Base-by-base conservation (phyloP, 2,113 vertebrate species). In the Sylvietta virens region DNA sequence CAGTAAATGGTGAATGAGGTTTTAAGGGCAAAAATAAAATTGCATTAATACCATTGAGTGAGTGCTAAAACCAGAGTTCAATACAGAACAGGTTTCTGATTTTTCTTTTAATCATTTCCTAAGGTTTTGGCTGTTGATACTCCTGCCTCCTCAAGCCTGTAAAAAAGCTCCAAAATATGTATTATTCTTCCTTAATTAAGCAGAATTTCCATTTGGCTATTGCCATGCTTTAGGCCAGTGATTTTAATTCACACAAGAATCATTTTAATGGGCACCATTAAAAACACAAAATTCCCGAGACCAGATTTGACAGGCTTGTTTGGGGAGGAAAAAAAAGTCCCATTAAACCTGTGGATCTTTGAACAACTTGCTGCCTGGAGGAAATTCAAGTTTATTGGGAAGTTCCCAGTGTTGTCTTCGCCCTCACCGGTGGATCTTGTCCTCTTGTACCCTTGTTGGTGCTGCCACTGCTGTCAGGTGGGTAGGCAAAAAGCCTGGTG, bases 231-330 rank as follows among this genome's bases (percentile, higher is more conserved):
- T 39, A 66, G 72, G 40, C 37, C 2, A 15, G 23, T 62, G 74
- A 47, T 73, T 78, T 77, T 31, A 50, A 39, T 65, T 54, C 17
- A 4, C 22, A 1, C 40, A 30, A 31, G n/a, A 71, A 33, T 15
- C 3, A 30, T 23, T 65, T 54, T 19, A 53, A 14, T 11, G 37
- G 18, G 37, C 56, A 23, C 73, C 13, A 15, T 64, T 71, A 64
- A 9, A 87, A 72, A 33, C 1, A 2, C 47, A 76, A 39, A 24
- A 11, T 66, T 66, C 48, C 27, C 8, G 13, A 62, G 51, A 26
- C 23, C n/a, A 10, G 19, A 20, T 61, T 33, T 20, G 8, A 73
- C 0, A 1, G 0, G 1, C 35, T 83, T 18, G 9, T 42, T 3
- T 66, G n/a, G 18, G 50, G 33, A 72, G 70, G 19, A 37, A 61